Conservation (phyloP, 2,888 invertebrate genomes). For the Xestia xanthographa region DNA sequence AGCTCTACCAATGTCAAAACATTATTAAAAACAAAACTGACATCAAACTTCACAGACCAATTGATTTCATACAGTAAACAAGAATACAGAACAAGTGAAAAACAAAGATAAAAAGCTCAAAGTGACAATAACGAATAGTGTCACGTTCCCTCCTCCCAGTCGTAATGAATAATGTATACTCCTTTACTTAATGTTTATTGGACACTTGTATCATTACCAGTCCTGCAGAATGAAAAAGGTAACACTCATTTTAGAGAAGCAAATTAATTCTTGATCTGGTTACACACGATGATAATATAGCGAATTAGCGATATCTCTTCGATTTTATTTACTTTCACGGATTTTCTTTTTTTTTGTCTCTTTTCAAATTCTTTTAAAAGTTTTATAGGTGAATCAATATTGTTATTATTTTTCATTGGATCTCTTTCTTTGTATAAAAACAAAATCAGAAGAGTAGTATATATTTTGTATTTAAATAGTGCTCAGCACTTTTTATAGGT, state of each 20-base stretch:
- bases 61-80: neutral
- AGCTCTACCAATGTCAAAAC: neutral
- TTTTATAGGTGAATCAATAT: neutral
- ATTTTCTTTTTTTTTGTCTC: too few species aligned
- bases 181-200: slow-evolving; percentile 12
- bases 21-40: neutral
- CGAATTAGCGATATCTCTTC: too few species aligned
- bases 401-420: too few species aligned
- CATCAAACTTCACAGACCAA: neutral
- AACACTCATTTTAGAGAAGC: too few species aligned
- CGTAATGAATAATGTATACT: slow-evolving; percentile 31
- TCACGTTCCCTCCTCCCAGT: slow-evolving; percentile 26
- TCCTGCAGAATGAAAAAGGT: slow-evolving; percentile 2
- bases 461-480: neutral
- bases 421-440: neutral
- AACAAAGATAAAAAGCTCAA: slow-evolving; percentile 17
- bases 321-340: too few species aligned
- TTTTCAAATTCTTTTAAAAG: neutral
- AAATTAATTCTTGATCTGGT: neutral
- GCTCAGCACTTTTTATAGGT: neutral
- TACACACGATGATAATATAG: too few species aligned
- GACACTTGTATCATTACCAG: slow-evolving; percentile 16
- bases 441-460: neutral
- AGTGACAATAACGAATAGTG: slow-evolving; percentile 22
- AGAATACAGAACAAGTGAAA: neutral